These are phyloP conservation scores for Myoxocephalus aenaeus DNA, from an alignment of 2,797 vertebrate genomes.

Conservation along the genomic window DNA sequence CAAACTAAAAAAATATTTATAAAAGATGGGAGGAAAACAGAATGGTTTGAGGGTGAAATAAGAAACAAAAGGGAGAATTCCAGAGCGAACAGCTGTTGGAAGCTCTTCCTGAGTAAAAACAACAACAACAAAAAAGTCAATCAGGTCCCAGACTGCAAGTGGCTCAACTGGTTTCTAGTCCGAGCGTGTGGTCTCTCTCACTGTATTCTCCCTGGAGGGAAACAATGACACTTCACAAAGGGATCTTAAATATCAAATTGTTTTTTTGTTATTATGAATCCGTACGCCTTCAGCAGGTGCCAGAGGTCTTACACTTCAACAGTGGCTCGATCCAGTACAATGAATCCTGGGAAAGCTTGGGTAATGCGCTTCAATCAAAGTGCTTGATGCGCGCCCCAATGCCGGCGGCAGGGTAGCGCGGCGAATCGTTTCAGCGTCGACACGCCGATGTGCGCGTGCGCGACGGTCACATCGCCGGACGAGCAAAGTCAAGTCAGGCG, in stretches of 20 bases:
- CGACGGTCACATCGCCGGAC: neutral
- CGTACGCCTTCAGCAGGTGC: neutral
- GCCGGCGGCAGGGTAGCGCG: neutral
- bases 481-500: neutral
- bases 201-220: neutral
- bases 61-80: neutral
- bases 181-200: neutral
- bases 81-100: constrained; percentile 3
- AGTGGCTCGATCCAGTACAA: neutral
- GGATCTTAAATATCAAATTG: neutral
- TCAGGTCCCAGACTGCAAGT: constrained; percentile 3
- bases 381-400: no score
- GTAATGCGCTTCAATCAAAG: neutral
- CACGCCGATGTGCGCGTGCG: neutral
- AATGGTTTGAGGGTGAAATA: constrained; percentile 3
- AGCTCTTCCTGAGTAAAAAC: neutral
- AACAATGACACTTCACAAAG: neutral
- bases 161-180: constrained; percentile 32
- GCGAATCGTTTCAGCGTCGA: neutral
- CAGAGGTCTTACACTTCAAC: neutral
- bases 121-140: neutral
- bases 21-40: neutral
- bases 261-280: neutral
- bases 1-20: no score
- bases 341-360: no score